Evolutionary conservation across 2,797 vertebrate genomes (phyloP).

Genomic region (Myotis pilosus): DNA sequence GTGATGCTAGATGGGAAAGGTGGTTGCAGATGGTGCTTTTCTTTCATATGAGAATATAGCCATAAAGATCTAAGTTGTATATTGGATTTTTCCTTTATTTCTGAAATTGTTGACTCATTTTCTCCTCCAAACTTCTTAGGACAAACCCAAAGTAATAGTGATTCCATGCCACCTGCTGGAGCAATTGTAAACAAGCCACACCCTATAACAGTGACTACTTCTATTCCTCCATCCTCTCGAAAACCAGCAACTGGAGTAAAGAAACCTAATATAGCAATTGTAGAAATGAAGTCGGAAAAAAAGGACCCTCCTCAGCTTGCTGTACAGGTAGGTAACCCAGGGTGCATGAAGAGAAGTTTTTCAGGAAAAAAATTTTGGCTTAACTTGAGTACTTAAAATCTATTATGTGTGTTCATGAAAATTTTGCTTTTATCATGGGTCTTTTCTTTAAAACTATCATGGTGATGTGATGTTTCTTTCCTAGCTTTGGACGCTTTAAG

Average conservation of each 20-base stretch:
- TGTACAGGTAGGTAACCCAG: slow-evolving; percentile 84
- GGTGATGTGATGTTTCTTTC: not conserved
- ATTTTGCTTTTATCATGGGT: not conserved
- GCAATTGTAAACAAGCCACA: slow-evolving; percentile 77
- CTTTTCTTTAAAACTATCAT: slow-evolving; percentile 18
- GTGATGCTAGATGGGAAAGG: not conserved
- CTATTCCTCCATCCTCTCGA: slow-evolving; percentile 79
- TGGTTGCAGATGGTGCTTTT: not conserved
- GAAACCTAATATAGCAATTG: slow-evolving; percentile 82
- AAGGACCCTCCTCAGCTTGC: slow-evolving; percentile 83
- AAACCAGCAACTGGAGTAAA: slow-evolving; percentile 72
- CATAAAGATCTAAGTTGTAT: not conserved
- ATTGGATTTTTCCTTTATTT: slow-evolving; percentile 13
- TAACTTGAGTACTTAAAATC: not conserved
- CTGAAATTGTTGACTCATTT: slow-evolving; percentile 29
- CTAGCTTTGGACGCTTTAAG: not conserved
- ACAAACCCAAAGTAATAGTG: slow-evolving; percentile 84
- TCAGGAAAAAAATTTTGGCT: not conserved
- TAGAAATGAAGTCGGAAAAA: slow-evolving; percentile 83
- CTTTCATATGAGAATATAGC: not conserved
- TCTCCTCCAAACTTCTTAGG: slow-evolving; percentile 81
- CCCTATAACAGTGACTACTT: slow-evolving; percentile 84
- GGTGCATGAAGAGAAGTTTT: not conserved
- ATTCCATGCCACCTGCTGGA: slow-evolving; percentile 78
- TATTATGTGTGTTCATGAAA: not conserved